Base-by-base conservation (phyloP, 2,113 vertebrate genomes). In the Megalops atlanticus region DNA sequence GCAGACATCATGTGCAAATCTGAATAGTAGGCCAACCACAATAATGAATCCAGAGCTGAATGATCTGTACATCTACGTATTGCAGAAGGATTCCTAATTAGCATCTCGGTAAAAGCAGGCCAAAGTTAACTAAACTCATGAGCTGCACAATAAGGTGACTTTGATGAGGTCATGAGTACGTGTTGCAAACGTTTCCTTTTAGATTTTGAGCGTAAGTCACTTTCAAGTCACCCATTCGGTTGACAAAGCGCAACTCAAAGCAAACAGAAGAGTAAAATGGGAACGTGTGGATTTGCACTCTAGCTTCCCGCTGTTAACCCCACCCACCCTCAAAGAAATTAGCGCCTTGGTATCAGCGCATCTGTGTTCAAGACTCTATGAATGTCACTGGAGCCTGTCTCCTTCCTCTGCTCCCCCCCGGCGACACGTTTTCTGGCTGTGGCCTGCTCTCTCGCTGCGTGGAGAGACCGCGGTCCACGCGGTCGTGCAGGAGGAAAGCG, bases 311-410 rank as follows among this genome's bases (percentile, higher is more conserved):
- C 49, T 10, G n/a, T 10, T 24, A 5, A 24, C 54, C 11, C n/a
- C 58, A 8, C 7, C n/a, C 11, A 10, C 5, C 8, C 58, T n/a
- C 58, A 64, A 10, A 31, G n/a, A n/a, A 11, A 27, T 64, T 64
- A 47, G 38, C 45, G 52, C 52, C 70, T 54, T 52, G 33, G 76
- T 47, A 85, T 77, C 78, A 64, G 45, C 15, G 39, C 31, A 72
- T 82, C 71, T 77, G 77, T 54, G 84, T 68, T 74, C 76, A 1
- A 84, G 77, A 45, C 15, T 76, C 82, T 77, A 78, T 87, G 88
- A 84, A 87, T 81, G 43, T 83, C 68, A 68, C 71, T 49, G 77
- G 74, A 86, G 84, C 47, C 80, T 79, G 85, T 80, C 81, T 88
- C 81, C 81, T 58, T 49, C 76, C 82, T 73, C 79, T 58, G 31